Conservation (phyloP, 2,888 invertebrate species). For the Synergus laeviventris region DNA sequence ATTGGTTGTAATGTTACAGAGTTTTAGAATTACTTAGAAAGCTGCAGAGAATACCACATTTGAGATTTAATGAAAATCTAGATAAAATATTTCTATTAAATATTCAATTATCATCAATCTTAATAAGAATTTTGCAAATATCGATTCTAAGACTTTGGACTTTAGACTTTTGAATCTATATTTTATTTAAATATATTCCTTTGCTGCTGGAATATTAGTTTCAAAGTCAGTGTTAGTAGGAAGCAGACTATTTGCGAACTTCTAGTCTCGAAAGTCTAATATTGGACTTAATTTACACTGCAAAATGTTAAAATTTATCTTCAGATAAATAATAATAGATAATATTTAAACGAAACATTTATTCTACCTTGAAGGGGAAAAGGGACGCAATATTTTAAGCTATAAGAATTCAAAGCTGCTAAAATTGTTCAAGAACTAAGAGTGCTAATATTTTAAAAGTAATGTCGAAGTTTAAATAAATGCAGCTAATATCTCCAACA, state of each 20-base stretch:
- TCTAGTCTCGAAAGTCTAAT: no score
- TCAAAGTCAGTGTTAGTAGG: no score
- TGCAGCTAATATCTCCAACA: constrained; percentile 8
- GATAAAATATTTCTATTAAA: background rate
- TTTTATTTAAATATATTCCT: background rate
- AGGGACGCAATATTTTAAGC: no score
- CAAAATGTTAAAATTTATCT: no score
- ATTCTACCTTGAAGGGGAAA: no score
- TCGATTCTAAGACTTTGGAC: constrained; percentile 32
- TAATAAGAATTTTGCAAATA: constrained; percentile 1
- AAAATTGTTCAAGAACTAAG: no score
- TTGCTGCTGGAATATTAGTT: no score
- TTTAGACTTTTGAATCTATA: background rate
- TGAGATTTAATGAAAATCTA: background rate
- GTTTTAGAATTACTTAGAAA: background rate
- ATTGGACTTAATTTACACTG: no score
- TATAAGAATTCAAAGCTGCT: background rate
- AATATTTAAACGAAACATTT: no score
- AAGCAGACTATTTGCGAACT: no score
- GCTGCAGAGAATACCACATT: background rate
- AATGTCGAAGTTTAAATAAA: background rate
- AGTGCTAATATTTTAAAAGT: background rate
- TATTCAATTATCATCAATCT: constrained; percentile 1
- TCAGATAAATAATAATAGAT: no score
- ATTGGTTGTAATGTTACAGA: background rate